Conservation (phyloP, 1,140 invertebrate genomes). For the Camponotus floridanus region DNA sequence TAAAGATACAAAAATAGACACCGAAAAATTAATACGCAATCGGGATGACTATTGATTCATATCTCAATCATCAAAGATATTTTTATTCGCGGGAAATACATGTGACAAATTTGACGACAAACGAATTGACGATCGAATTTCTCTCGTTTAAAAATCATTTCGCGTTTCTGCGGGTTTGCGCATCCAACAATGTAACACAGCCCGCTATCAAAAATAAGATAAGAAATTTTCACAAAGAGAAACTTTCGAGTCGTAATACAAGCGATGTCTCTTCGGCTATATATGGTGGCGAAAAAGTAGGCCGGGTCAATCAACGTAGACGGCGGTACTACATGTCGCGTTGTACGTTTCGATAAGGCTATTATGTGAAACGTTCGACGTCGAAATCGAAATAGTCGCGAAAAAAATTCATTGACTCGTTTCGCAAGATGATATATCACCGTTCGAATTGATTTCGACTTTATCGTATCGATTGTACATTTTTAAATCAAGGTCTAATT, state of each 20-base stretch:
- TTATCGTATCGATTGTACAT: not conserved
- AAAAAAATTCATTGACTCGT: constrained; percentile 5
- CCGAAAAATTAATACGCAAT: not conserved
- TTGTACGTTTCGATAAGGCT: constrained; percentile 62
- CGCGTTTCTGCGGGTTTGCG: constrained; percentile 70
- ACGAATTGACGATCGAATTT: constrained; percentile 46
- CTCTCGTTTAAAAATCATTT: constrained; percentile 81
- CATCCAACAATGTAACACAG: not conserved
- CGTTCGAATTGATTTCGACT: not conserved
- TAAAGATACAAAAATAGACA: not conserved
- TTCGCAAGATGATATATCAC: constrained; percentile 9
- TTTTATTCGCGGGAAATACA: not conserved
- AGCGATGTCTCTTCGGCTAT: constrained; percentile 73
- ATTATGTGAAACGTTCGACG: constrained; percentile 26
- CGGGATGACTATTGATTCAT: not conserved
- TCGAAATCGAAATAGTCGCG: not conserved
- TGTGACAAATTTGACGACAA: not conserved
- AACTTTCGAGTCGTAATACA: constrained; percentile 72
- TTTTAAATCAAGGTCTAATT: not conserved
- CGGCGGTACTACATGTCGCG: constrained; percentile 63
- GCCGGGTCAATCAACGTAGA: constrained; percentile 72
- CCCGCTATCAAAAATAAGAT: constrained; percentile 69
- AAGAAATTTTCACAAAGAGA: constrained; percentile 79
- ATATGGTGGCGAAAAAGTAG: constrained; percentile 81
- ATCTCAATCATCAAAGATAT: not conserved